phyloP scores from a whole-genome alignment of 1,140 invertebrate genomes.

The Metopolophium dirhodum region DNA sequence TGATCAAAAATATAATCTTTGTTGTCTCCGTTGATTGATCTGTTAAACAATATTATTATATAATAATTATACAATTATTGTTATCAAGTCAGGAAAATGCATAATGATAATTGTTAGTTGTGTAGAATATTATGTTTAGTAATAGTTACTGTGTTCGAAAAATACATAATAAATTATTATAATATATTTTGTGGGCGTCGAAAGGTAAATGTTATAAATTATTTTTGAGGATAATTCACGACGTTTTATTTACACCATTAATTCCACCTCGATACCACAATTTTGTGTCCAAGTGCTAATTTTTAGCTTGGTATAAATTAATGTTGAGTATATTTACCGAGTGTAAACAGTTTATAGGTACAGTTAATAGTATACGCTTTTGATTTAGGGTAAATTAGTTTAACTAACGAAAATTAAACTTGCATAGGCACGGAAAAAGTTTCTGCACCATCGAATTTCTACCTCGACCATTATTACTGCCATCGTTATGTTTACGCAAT shows the following conservation, averaged over 20 bases:
- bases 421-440: not conserved
- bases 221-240: not conserved
- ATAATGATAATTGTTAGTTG: not conserved
- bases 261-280: not conserved
- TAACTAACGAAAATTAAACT: not conserved
- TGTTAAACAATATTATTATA: not conserved
- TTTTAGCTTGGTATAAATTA: not conserved
- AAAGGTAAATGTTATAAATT: not conserved
- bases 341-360: not conserved
- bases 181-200: not conserved
- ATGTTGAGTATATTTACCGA: not conserved
- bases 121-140: not conserved
- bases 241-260: not conserved
- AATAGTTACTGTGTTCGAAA: not conserved
- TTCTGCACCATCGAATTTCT: not conserved
- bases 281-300: not conserved
- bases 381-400: not conserved
- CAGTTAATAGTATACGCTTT: not conserved
- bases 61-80: too few relatives aligned
- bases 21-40: slow-evolving; percentile 49
- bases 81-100: not conserved
- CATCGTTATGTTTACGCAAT: not conserved
- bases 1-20: slow-evolving; percentile 49
- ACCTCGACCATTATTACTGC: too few relatives aligned
- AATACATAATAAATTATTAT: not conserved